Percentiles rank a stretch among this genome's conserved stretches.
Evolutionary conservation across 2,888 invertebrate genomes (phyloP).

Genomic region (Eupelmus urozonus): DNA sequence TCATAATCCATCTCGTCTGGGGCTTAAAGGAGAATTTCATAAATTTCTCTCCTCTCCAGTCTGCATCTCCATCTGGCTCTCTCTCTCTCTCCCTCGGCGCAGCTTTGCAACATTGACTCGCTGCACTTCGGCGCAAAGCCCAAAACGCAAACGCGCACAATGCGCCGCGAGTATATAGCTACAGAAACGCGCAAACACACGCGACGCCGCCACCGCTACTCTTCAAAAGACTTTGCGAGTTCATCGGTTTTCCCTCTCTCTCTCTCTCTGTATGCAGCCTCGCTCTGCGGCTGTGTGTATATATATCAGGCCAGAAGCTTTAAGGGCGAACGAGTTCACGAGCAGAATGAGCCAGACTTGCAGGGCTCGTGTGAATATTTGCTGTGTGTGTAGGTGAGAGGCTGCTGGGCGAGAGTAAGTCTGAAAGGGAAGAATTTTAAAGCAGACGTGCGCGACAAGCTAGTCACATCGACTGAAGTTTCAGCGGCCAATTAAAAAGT

Average conservation of each 20-base stretch:
- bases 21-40: slow-evolving; percentile 30
- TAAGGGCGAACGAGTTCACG: slow-evolving; percentile 38
- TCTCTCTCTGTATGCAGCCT: neutral
- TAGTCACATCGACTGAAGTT: slow-evolving; percentile 34
- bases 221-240: slow-evolving; percentile 45
- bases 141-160: slow-evolving; percentile 20
- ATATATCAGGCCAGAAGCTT: slow-evolving; percentile 11
- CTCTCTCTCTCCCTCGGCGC: neutral
- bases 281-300: neutral
- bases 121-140: slow-evolving; percentile 9
- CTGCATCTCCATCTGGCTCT: neutral
- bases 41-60: slow-evolving; percentile 18
- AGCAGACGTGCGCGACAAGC: slow-evolving; percentile 34
- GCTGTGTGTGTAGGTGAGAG: neutral
- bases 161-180: neutral
- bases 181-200: neutral
- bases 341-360: neutral
- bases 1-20: slow-evolving; percentile 9
- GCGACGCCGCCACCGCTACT: neutral
- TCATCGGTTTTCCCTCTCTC: slow-evolving; percentile 34
- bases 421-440: slow-evolving; percentile 50
- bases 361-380: slow-evolving; percentile 18
- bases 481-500: slow-evolving; percentile 44
- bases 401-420: neutral
- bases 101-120: slow-evolving; percentile 17